Conservation (phyloP, 2,113 vertebrate genomes). For the Craseonycteris thonglongyai region DNA sequence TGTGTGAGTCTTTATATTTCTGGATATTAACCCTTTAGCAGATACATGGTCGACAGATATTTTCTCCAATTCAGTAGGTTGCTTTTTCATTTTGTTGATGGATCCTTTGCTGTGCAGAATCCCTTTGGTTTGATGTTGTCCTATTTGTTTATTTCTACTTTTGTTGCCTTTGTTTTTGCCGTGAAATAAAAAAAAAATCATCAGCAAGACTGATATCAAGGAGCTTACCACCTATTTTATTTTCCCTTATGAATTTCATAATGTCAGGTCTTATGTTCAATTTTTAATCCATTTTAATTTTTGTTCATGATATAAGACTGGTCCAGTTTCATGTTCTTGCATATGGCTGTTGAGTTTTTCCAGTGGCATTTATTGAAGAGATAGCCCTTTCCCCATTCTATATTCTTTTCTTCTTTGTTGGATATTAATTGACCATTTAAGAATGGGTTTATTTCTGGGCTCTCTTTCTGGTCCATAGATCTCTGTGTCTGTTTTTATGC, state of each 20-base stretch:
- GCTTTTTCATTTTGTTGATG: not conserved
- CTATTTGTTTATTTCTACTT: not conserved
- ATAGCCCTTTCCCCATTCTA: not conserved
- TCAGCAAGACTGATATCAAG: not conserved
- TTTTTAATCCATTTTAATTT: not conserved
- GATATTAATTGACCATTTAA: not conserved
- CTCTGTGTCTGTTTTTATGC: not conserved
- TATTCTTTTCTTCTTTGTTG: too few relatives aligned
- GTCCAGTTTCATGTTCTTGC: too few relatives aligned
- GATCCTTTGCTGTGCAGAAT: not conserved
- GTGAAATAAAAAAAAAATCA: not conserved
- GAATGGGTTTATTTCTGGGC: not conserved
- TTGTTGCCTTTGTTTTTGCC: not conserved
- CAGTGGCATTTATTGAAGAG: not conserved
- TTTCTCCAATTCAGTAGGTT: not conserved
- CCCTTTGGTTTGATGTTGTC: not conserved
- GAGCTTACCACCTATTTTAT: not conserved
- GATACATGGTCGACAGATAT: not conserved
- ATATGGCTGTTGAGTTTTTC: too few relatives aligned
- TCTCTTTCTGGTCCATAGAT: not conserved
- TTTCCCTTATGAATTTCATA: not conserved
- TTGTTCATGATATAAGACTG: too few relatives aligned
- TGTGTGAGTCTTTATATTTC: not conserved
- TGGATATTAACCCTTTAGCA: not conserved
- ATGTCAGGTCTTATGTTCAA: not conserved